Conservation (phyloP, 2,888 invertebrate genomes). For the Unio delphinus region DNA sequence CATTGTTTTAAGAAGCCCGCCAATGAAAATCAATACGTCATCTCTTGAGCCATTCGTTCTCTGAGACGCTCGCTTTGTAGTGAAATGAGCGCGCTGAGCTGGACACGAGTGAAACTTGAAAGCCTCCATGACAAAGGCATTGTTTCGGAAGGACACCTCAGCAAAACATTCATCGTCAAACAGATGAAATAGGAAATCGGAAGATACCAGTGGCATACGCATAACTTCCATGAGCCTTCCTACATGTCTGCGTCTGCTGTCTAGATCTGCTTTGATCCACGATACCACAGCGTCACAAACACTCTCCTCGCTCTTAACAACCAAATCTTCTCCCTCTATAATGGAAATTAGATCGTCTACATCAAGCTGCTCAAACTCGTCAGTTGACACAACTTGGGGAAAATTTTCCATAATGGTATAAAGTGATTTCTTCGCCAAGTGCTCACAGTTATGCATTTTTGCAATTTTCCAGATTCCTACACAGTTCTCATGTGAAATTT, state of each 20-base stretch:
- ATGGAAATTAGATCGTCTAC: slow-evolving; percentile 83
- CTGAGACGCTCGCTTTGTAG: slow-evolving; percentile 36
- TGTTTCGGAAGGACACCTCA: slow-evolving; percentile 24
- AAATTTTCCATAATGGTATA: slow-evolving; percentile 77
- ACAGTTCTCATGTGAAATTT: slow-evolving; percentile 84
- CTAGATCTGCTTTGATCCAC: slow-evolving; percentile 79
- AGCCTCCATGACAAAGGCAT: slow-evolving; percentile 45
- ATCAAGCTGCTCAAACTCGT: slow-evolving; percentile 74
- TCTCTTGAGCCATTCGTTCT: slow-evolving; percentile 45
- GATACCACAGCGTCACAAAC: slow-evolving; percentile 82
- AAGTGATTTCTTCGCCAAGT: slow-evolving; percentile 80
- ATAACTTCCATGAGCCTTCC: slow-evolving; percentile 48
- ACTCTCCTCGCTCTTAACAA: slow-evolving; percentile 88
- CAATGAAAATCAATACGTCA: slow-evolving; percentile 52
- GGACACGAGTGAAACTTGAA: slow-evolving; percentile 53
- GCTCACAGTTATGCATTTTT: slow-evolving; percentile 80
- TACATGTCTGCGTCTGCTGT: slow-evolving; percentile 74
- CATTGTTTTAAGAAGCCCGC: slow-evolving; percentile 51
- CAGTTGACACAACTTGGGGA: slow-evolving; percentile 36
- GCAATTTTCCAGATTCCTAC: slow-evolving; percentile 89
- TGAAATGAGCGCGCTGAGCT: slow-evolving; percentile 42
- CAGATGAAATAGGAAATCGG: slow-evolving; percentile 53
- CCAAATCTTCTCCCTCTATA: slow-evolving; percentile 85
- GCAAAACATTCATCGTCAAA: slow-evolving; percentile 34
- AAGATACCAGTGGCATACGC: slow-evolving; percentile 53